A percentile compares a stretch with the other conserved stretches of the same genome.
phyloP scores from a whole-genome alignment of 2,113 vertebrate genomes.

The Tyto alba region DNA sequence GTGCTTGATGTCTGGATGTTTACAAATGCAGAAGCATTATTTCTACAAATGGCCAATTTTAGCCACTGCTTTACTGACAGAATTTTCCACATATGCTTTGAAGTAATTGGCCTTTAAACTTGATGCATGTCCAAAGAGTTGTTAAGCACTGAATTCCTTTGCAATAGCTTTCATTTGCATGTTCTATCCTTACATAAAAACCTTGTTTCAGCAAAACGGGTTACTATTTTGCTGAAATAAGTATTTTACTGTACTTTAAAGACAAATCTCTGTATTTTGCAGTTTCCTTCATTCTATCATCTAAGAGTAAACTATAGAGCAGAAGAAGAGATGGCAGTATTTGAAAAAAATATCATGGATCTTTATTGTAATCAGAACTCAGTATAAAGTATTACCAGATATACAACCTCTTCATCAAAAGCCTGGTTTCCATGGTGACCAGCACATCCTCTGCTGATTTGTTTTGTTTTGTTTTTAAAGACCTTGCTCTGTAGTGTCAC shows the following conservation, averaged over 20 bases:
- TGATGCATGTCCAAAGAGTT: not conserved
- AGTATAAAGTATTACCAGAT: not conserved
- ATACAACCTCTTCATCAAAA: not conserved
- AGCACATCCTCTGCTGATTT: not conserved
- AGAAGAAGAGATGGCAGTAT: not conserved
- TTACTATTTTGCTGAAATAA: not conserved
- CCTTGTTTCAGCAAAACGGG: not conserved
- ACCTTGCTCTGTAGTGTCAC: not conserved
- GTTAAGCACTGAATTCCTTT: not conserved
- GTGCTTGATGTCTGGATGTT: not conserved
- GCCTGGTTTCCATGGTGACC: slow-evolving; percentile 3
- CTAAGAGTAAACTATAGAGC: not conserved
- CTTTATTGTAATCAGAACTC: not conserved
- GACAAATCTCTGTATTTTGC: not conserved
- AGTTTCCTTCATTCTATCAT: not conserved
- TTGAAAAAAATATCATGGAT: not conserved
- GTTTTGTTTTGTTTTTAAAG: not conserved
- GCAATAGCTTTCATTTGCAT: not conserved
- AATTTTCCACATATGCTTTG: not conserved
- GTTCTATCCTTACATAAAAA: not conserved
- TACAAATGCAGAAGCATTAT: not conserved
- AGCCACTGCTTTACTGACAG: not conserved
- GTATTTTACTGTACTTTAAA: not conserved
- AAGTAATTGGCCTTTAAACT: not conserved
- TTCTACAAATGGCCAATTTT: not conserved